Base-by-base conservation (phyloP, 1,140 invertebrate species). In the Frieseomelitta varia region DNA sequence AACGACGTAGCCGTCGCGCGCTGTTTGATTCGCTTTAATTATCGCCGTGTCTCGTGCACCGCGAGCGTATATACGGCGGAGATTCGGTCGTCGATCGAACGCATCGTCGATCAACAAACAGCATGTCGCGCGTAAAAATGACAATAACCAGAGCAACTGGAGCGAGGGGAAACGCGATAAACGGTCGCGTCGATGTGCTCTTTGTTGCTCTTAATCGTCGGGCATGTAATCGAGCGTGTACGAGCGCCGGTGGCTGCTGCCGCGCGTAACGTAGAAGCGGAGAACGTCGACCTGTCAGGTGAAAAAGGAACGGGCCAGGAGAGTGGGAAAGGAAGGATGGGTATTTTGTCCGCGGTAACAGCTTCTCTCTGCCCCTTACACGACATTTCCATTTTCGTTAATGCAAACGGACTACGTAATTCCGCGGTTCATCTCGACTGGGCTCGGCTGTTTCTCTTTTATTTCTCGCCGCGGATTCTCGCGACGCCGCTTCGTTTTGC, bases 81-180 rank as follows among this genome's bases (percentile, higher is more conserved):
- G 21, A 61, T 27, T 58, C 19, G 0, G 10, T 27, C 39, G 39
- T 6, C 14, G 17, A 21, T 19, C 30, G 14, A 55, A 72, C 14
- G n/a, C 24, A 24, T n/a, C 17, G 30, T 21, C 34, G 24, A 30
- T 30, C n/a, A n/a, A 34, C n/a, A n/a, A 34, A 47, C 27, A 27
- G 24, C n/a, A 61, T 4, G 58, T 61, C 17, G 24, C 21, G 24
- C 2, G 12, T 0, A 34, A 63, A 73, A 80, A 67, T 67, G 15
- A 79, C 51, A 63, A 24, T 47, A 51, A 17, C 8, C 53, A 10
- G 39, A n/a, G 34, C 56, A 85, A 88, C 63, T 85, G 67, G 87
- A 87, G 73, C 77, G 86, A 85, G 63, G 58, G 53, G 72, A 78
- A 85, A 78, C 58, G 63, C 56, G 77, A 87, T 85, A 88, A 88